Evolutionary conservation across 2,888 invertebrate genomes (phyloP), one percentile per base, ranked within the genome.

Genomic region (Drosophila eohydei): DNA sequence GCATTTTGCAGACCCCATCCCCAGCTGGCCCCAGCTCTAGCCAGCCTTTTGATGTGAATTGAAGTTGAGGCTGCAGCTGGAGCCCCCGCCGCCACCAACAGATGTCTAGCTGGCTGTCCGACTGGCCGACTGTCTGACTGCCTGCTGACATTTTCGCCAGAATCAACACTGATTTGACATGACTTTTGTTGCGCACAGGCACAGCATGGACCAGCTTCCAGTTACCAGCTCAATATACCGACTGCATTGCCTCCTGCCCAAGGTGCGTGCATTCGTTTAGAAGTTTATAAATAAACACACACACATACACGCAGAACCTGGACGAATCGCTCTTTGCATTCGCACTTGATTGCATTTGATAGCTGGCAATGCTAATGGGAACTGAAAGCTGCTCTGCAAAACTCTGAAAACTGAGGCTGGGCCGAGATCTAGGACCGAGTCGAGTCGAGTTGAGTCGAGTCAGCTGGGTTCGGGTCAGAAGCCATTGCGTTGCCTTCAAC

Each of bases 101-200:
- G 50, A 11, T 65, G 50, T 57, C 64, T 55, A 28, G 11, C 43
- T 41, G 54, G 26, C 32, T 56, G n/a, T 14, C 52, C 3, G 26
- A 1, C 54, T 55, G 32, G 21, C 60, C 44, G 36, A 6, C 50
- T 71, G 70, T 64, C 77, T 80, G 80, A 70, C 74, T 79, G 78
- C 86, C 86, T 80, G 85, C 88, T 88, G 83, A 85, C 86, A 88
- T 88, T 85, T 85, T 85, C 85, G 86, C 88, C 80, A 83, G 88
- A 88, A 85, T 85, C 88, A 86, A 81, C 88, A 88, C 86, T 88
- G 85, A 88, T 85, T 88, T 88, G 86, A 86, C 86, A 86, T 83
- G 88, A 85, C 85, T 85, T 85, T 86, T 81, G 88, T 83, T 79
- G 83, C 83, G 71, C 71, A 70, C 71, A 68, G 58, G 63, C 76